Evolutionary conservation across 2,797 vertebrate species (phyloP), one percentile per base, ranked within the genome.

Genomic region (Sebastes goodei): DNA sequence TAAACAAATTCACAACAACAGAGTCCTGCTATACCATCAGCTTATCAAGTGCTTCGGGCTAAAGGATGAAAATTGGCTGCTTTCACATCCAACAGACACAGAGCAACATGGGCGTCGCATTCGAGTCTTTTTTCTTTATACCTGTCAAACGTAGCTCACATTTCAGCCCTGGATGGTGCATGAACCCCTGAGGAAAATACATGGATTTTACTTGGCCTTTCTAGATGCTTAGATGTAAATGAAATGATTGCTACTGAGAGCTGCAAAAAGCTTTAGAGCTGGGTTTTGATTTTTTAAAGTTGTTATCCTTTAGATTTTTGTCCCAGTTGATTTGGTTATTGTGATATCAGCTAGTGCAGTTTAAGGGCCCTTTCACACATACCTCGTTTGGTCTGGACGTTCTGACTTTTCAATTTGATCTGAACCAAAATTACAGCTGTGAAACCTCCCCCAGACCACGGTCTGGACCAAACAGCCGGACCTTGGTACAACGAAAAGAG

Each of bases 1-100:
- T 71, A 81, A 82, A 83, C 81, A 85, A 80, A 78, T 71, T 83
- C 66, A 55, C 12, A 79, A 71, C 68, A 76, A 63, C 71, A 56
- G 6, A 86, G 74, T 57, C 17, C 66, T 78, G 77, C 86, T 80
- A 76, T 68, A 73, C 61, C 75, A 76, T 74, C 71, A 38, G 71
- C 63, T 87, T 81, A 86, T 83, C 53, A 66, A 67, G 81, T 64
- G 81, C 81, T 88, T n/a, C 23, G n/a, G 78, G 83, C 87, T 52
- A 77, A 75, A 76, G 64, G 56, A 81, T 79, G 77, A 79, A 75
- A 84, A 85, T 83, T 79, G 74, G 49, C 77, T 71, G 74, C 79
- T 82, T 81, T 78, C 77, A 86, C 80, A 74, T 81, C 60, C 71
- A 85, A 21, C 52, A 78, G 56, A 87, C 62, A 73, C 38, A 4